These are phyloP conservation scores for Emydura subglobosa DNA, from an alignment of 2,113 vertebrate genomes.

Conservation along the genomic window DNA sequence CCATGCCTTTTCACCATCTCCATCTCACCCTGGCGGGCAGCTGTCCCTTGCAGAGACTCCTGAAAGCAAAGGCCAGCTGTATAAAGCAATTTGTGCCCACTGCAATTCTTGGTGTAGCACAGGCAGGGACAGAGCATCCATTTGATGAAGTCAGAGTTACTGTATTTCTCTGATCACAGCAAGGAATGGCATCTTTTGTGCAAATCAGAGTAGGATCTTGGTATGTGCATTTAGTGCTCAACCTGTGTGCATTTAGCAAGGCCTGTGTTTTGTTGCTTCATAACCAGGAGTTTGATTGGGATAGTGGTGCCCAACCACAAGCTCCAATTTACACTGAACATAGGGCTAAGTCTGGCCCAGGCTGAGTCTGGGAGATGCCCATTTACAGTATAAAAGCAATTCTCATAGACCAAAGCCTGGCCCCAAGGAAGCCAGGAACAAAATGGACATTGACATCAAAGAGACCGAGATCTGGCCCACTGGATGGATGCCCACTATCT, in stretches of 20 bases:
- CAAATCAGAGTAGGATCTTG: not conserved
- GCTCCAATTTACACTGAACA: not conserved
- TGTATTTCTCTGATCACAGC: not conserved
- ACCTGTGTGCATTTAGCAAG: not conserved
- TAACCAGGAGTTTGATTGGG: not conserved
- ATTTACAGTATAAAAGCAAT: not conserved
- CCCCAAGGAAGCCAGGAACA: too few relatives aligned
- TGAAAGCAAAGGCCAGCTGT: accelerated
- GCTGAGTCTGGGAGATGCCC: not conserved
- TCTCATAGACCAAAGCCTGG: not conserved
- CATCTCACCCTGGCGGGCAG: not conserved
- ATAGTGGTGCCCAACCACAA: not conserved
- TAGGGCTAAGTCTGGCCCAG: not conserved
- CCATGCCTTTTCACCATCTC: not conserved
- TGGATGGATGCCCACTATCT: not conserved
- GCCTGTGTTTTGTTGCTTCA: not conserved
- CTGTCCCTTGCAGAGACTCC: not conserved
- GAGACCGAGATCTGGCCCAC: not conserved
- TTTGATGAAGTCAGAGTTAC: not conserved
- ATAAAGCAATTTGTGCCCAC: not conserved
- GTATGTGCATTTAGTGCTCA: not conserved
- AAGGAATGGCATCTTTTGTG: not conserved
- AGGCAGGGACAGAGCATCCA: not conserved
- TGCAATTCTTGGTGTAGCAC: not conserved
- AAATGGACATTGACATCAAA: not conserved